These are phyloP conservation scores for Cancer borealis DNA, from an alignment of 2,888 invertebrate genomes.

Conservation along the genomic window DNA sequence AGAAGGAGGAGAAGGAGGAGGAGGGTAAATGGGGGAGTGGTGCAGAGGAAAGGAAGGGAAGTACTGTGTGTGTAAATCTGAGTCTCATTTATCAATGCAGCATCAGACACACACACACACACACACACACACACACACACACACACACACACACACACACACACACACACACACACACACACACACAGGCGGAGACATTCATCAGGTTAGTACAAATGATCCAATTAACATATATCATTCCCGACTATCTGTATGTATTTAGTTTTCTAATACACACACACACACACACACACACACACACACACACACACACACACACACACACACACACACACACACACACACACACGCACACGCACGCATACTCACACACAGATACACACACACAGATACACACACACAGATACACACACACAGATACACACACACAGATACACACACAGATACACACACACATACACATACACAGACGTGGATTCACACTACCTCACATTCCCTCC, in stretches of 20 bases:
- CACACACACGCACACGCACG: too few relatives aligned
- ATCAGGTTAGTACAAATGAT: background rate
- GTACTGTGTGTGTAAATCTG: background rate
- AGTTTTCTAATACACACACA: background rate
- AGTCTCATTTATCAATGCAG: background rate
- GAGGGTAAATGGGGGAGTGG: background rate
- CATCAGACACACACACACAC: background rate
- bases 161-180: background rate
- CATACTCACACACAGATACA: too few relatives aligned
- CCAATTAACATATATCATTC: conserved; percentile 23
- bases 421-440: too few relatives aligned
- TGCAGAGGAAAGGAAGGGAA: background rate
- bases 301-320: too few relatives aligned
- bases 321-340: too few relatives aligned
- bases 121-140: too few relatives aligned
- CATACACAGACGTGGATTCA: too few relatives aligned
- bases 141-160: too few relatives aligned
- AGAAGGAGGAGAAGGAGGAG: background rate
- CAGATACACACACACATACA: too few relatives aligned
- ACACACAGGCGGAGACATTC: background rate
- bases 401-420: background rate
- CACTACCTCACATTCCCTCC: too few relatives aligned
- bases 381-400: background rate
- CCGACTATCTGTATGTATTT: background rate
- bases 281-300: background rate